These are phyloP conservation scores for Meloidogyne chitwoodi DNA, from an alignment of 1,140 invertebrate species.

Conservation along the genomic window DNA sequence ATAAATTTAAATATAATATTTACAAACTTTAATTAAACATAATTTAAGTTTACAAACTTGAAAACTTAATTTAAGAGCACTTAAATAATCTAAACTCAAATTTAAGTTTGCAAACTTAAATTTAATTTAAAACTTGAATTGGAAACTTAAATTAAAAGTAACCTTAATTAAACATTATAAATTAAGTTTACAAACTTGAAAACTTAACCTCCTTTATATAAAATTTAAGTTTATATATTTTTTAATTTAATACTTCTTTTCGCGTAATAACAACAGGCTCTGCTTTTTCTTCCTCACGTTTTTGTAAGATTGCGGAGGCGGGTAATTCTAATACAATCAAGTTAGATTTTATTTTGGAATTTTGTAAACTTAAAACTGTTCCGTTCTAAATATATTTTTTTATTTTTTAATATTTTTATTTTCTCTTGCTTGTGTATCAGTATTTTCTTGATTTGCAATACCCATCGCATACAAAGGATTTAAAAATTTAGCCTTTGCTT, in stretches of 20 bases:
- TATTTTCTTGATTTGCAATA: background rate
- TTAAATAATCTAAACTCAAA: too few relatives aligned
- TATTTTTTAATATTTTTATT: background rate
- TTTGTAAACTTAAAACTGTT: background rate
- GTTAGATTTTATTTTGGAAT: background rate
- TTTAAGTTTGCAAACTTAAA: too few relatives aligned
- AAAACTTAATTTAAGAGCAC: too few relatives aligned
- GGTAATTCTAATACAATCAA: slow-evolving; percentile 12
- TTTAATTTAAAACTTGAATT: too few relatives aligned
- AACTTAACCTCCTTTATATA: too few relatives aligned
- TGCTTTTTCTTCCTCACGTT: background rate
- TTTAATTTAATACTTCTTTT: background rate
- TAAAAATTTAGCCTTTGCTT: slow-evolving; percentile 1
- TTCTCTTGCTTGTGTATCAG: background rate
- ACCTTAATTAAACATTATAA: too few relatives aligned
- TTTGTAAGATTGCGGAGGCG: slow-evolving; percentile 1
- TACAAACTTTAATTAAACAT: too few relatives aligned
- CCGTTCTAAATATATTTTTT: slow-evolving; percentile 2
- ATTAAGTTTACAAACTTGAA: too few relatives aligned
- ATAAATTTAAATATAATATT: background rate
- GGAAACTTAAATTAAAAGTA: too few relatives aligned
- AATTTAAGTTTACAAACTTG: too few relatives aligned
- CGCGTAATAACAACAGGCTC: background rate
- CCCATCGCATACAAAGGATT: slow-evolving; percentile 10
- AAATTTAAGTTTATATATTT: background rate